Evolutionary conservation across 2,797 vertebrate genomes (phyloP), one percentile per base, ranked within the genome.

Genomic region (Fundulus diaphanus): DNA sequence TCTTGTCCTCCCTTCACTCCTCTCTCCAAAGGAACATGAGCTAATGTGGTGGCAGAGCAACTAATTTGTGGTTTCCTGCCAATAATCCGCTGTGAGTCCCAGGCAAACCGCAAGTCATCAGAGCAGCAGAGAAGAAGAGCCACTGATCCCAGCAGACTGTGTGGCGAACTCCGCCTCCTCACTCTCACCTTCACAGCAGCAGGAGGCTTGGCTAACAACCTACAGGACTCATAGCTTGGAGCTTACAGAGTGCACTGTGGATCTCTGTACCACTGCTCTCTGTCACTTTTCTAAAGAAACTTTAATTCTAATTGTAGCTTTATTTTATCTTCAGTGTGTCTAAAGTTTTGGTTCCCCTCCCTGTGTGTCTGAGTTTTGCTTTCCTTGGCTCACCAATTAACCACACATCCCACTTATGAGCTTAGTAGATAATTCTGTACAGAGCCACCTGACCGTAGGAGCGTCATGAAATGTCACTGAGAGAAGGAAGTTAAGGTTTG

Each of bases 51-150:
- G 72, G 84, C 76, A 81, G 81, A 78, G 75, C 76, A 82, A 85
- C 84, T 88, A 79, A 89, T 92, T 92, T 91, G 89, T 46, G 87
- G 84, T 87, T 89, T 87, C 77, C 82, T 42, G 80, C 86, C 86
- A 82, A 89, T 91, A 88, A 90, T 91, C 87, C 72, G 84, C 85
- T 37, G 40, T 72, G 67, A 79, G 77, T 85, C 78, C 85, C 81
- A 73, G 86, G 56, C 66, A 76, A 86, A 73, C 83, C 71, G 74
- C 75, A 65, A 88, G 84, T 78, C 51, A 70, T 85, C 80, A 78
- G 82, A 84, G 78, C 42, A 65, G 72, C 74, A 71, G 73, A 72
- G 74, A 82, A 12, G 54, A 74, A 63, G 80, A 88, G 80, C 85
- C 83, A 66, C 84, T 81, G 84, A 77, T 92, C 90, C 84, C 92